Evolutionary conservation across 2,888 invertebrate genomes (phyloP), one percentile per base, ranked within the genome.

Genomic region (Sminthurinus aureus): DNA sequence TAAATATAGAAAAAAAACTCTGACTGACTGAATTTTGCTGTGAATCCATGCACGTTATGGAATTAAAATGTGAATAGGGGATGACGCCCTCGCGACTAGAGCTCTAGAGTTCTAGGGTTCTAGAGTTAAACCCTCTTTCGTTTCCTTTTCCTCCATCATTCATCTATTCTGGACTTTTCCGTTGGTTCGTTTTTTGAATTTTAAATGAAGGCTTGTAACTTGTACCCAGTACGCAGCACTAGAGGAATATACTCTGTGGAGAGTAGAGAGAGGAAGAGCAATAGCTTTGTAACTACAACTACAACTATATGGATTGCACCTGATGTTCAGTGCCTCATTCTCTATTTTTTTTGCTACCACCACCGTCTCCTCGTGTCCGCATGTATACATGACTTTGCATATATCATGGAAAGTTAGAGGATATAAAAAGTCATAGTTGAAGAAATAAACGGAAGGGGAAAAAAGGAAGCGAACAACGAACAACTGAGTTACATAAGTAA

Each of bases 401-500:
- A 76, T 51, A 76, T 51, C 20, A 76, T 20, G 51, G 75, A 18
- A 51, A 12, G 51, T 50, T n/a, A 51, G 18, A 50, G n/a, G 24
- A 74, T 22, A 50, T 11, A 74, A n/a, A 74, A 11, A 74, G 74
- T 74, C 50, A 74, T 50, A 74, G 74, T 50, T 50, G 50, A 74
- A 6, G 74, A 74, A 76, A 76, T 51, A 76, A 76, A 76, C 75
- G 75, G 51, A 76, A 51, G 75, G 75, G 51, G 8, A 67, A 50
- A 76, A 76, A 76, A 76, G 75, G 75, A 76, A 76, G 75, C 75
- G n/a, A 76, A 76, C 75, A 76, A 76, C 75, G n/a, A 76, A 76
- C 75, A 76, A 76, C 75, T 51, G 51, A 51, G 75, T 76, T 76
- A 76, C 75, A 76, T 38, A 76, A 51, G 75, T 76, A 76, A 76